Base-by-base conservation (phyloP, 2,797 vertebrate genomes). In the Liparis tanakae region DNA sequence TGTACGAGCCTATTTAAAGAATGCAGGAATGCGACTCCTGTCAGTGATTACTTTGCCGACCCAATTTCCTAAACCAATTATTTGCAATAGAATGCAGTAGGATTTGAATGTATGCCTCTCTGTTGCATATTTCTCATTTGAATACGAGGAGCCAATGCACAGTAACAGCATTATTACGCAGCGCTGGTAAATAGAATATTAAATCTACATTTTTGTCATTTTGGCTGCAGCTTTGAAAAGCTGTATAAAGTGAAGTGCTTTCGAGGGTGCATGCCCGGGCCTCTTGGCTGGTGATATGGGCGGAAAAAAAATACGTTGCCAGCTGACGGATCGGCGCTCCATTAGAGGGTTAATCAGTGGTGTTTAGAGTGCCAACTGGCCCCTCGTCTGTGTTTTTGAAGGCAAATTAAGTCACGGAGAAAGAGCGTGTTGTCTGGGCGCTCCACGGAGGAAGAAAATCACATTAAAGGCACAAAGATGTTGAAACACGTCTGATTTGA, bases 41-140 rank as follows among this genome's bases (percentile, higher is more conserved):
- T 94, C 94, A 94, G 94, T 94, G 94, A 94, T 95, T 94, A 93
- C 95, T 93, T 91, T 88, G 91, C 92, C 89, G 51, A 57, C 69
- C 74, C 89, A 84, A 89, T 91, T 87, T 91, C 83, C 88, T 68
- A 33, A 91, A 86, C 79, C 90, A 87, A 90, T 93, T 87, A 91
- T 85, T 79, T 78, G 80, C 90, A 83, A 57, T 70, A 79, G 78
- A 87, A 83, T 72, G 79, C 71, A 33, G 78, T 62, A 67, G 86
- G 85, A 86, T 88, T 80, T 86, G 63, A 88, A 89, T 78, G 81
- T 77, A 82, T 83, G 87, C 79, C 72, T 75, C 13, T 14, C 77
- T 67, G 78, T 82, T 58, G 74, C 79, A 75, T 67, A 70, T 91
- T 88, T 75, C 87, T 90, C 83, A 90, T 91, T 89, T 88, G 79